Evolutionary conservation across 2,113 vertebrate species (phyloP), one percentile per base, ranked within the genome.

Genomic region (Pantherophis guttatus): DNA sequence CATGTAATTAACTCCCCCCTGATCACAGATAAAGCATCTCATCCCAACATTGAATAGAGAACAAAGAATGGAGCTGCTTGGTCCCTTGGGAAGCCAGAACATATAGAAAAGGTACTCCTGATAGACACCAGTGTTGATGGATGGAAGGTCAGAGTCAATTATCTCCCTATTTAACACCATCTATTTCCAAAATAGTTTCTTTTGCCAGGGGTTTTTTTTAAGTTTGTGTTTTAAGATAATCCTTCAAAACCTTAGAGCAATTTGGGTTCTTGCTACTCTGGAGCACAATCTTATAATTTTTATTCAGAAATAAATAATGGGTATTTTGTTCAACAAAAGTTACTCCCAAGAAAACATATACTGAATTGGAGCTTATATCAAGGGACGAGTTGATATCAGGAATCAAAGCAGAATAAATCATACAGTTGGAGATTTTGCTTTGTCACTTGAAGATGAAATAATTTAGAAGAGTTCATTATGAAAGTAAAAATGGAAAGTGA

Each of bases 1-100:
- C 90, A 19, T 90, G 55, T 93, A 93, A 90, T 87, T 93, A 93
- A 93, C 57, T 90, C 89, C 92, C 23, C 29, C 48, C 13, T 65
- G 75, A 53, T 62, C n/a, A 70, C 59, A 48, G 88, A 88, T 86
- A 90, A 86, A 12, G 70, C 88, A 86, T 26, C 75, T 62, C 88
- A 93, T 86, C 75, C 62, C 24, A 50, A 54, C 39, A 33, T 44
- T 93, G 75, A 93, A 93, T 86, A 24, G 50, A 87, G 57, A 87
- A 23, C 65, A 89, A 93, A 50, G 29, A 52, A 50, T 58, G 21
- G 26, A 33, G 6, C 23, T 90, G 39, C 48, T 23, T 55, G 52
- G 9, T 9, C 29, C 59, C 70, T 93, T 86, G 48, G 55, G 70
- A 62, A 93, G 17, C 19, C 70, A 13, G 62, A 48, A 17, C 52